Evolutionary conservation across 2,113 vertebrate genomes (phyloP).

Genomic region (Chaenogobius annularis): DNA sequence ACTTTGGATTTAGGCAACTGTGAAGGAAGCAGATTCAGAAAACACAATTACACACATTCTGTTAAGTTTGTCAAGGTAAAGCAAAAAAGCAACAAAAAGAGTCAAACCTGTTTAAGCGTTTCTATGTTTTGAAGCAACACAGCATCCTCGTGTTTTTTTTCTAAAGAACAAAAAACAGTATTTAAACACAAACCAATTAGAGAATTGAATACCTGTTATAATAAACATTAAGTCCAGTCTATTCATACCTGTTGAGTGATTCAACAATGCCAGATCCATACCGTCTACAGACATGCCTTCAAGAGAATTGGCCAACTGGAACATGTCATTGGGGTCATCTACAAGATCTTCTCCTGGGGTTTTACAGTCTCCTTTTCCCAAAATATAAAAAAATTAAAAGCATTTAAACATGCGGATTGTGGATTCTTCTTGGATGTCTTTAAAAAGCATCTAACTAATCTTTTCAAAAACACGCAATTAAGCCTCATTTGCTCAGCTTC

Average conservation of each 20-base stretch:
- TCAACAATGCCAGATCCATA: slow-evolving; percentile 57
- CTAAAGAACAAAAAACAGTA: slow-evolving; percentile 55
- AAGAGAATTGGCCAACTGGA: slow-evolving; percentile 75
- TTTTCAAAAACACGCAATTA: too few relatives aligned
- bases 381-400: neutral
- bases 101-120: slow-evolving; percentile 76
- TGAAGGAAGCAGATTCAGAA: neutral
- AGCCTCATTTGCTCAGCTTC: too few relatives aligned
- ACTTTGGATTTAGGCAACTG: slow-evolving; percentile 64
- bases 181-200: neutral
- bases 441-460: too few relatives aligned
- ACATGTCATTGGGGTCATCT: slow-evolving; percentile 77
- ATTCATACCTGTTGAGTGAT: slow-evolving; percentile 70
- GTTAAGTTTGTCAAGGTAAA: neutral
- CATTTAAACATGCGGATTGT: neutral
- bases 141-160: slow-evolving; percentile 49
- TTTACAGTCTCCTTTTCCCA: slow-evolving; percentile 59
- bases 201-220: neutral
- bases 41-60: neutral
- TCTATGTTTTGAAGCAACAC: slow-evolving; percentile 64
- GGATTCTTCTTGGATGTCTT: too few relatives aligned
- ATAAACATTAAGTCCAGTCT: neutral
- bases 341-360: slow-evolving; percentile 73
- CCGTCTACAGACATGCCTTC: slow-evolving; percentile 78
- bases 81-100: neutral